Base-by-base conservation (phyloP, 2,888 invertebrate genomes). In the Tenthredo notha region DNA sequence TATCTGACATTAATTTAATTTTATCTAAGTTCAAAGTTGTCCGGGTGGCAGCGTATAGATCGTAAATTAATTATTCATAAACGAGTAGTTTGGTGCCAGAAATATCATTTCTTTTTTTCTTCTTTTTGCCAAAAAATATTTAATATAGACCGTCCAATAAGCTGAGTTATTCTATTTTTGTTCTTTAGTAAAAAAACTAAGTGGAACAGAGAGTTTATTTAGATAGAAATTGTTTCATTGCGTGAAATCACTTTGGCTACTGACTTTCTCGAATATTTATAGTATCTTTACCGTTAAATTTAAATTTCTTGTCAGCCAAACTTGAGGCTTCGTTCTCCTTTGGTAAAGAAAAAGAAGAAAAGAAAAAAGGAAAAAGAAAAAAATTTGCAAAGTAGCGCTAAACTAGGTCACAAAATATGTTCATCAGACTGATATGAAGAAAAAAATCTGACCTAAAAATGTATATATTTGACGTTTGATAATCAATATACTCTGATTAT, bases 381-480 rank as follows among this genome's bases (percentile, higher is more conserved):
- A 58, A 61, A 12, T 29, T 65, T 29, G 18, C 67, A 54, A 54
- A 54, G 54, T 54, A 72, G 10, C 21, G 1, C 21, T 12, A 72
- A 72, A 21, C 40, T 5, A 72, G 37, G 43, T 72, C 74, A 86
- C 82, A 85, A 88, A 87, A 89, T 88, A 86, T 89, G 89, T 90
- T 90, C 88, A n/a, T 47, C 47, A 54, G 54, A 54, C 54, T 54
- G 54, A 54, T 54, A n/a, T 54, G 12, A 61, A 61, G 21, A 61
- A 61, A 61, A 61, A 61, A 61, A 61, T 1, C 90, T 90, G 90
- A 91, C 88, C 90, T 90, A 90, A 85, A 90, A 91, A 90, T 90
- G 89, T 91, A 90, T 88, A 88, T 90, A 88, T 33, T 87, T 89
- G 87, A 89, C 85, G 86, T 87, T 86, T 86, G 85, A 87, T 88